These are phyloP conservation scores for Tetragnatha versicolor DNA, from an alignment of 1,140 invertebrate genomes.

Conservation along the genomic window DNA sequence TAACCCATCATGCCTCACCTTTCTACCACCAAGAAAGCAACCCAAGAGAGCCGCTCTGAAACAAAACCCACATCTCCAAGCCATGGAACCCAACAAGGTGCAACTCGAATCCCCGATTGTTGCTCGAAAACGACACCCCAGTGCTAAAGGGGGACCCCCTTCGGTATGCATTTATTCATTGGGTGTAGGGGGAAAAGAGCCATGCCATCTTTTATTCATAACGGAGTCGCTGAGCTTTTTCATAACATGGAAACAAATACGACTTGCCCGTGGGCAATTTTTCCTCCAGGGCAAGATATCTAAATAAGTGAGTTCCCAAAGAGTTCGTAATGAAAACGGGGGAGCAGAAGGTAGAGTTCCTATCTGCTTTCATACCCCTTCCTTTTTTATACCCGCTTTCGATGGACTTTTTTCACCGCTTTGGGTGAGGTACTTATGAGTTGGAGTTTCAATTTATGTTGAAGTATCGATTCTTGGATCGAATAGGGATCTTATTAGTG, in stretches of 20 bases:
- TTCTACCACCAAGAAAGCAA: no score
- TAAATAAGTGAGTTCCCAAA: constrained; percentile 35
- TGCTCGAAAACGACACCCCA: not conserved
- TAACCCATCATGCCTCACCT: no score
- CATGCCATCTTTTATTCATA: constrained; percentile 34
- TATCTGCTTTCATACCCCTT: no score
- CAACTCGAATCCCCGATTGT: constrained; percentile 8
- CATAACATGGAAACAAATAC: constrained; percentile 43
- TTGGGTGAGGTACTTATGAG: no score
- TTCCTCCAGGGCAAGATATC: constrained; percentile 18
- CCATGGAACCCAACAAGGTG: constrained; percentile 6
- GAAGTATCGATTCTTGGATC: no score
- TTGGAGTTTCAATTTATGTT: no score
- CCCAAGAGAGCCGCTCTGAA: no score
- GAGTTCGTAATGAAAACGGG: constrained; percentile 12
- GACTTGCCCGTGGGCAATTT: constrained; percentile 13
- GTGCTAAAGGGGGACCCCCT: constrained; percentile 23
- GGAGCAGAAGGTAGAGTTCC: not conserved
- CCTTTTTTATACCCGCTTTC: no score
- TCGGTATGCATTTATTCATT: constrained; percentile 39
- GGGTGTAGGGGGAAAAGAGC: not conserved
- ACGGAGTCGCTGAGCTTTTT: constrained; percentile 22
- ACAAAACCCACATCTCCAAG: no score
- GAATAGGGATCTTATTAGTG: no score
- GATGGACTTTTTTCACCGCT: no score